These are phyloP conservation scores for Athene cunicularia DNA, from an alignment of 2,113 vertebrate species.

Conservation along the genomic window DNA sequence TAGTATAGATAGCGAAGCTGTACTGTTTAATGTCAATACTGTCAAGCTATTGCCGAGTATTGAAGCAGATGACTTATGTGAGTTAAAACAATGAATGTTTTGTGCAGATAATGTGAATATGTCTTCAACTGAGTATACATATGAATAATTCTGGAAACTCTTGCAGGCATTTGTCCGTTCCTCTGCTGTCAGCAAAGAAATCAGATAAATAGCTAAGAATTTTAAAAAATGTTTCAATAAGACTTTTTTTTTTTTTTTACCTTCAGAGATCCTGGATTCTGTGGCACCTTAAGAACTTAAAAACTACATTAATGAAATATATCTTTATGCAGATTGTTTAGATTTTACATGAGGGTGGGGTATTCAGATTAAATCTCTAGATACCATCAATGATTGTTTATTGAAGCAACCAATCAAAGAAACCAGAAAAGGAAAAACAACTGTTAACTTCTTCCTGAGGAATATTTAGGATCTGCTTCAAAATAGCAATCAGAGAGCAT, in stretches of 20 bases:
- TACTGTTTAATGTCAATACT: background rate
- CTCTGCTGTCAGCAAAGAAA: background rate
- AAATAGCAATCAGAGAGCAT: background rate
- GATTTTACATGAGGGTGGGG: background rate
- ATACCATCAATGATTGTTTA: background rate
- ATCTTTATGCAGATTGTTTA: background rate
- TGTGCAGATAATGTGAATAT: background rate
- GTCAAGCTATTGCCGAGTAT: background rate
- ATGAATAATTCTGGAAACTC: background rate
- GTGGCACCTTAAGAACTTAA: background rate
- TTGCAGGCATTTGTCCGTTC: background rate
- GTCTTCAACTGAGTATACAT: background rate
- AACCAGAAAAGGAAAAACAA: background rate
- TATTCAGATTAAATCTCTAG: background rate
- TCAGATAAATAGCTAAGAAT: background rate
- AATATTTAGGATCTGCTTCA: background rate
- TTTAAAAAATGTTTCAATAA: background rate
- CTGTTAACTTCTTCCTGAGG: background rate
- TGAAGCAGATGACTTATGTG: background rate
- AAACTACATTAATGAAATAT: background rate
- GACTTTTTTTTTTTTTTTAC: background rate
- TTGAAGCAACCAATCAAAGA: background rate
- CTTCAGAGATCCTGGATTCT: background rate
- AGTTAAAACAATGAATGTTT: background rate
- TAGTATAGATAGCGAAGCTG: background rate